Evolutionary conservation across 92 coral and sea anemone species (phyloP), one percentile per base, ranked within the genome.

Genomic region (Palythoa grandis): DNA sequence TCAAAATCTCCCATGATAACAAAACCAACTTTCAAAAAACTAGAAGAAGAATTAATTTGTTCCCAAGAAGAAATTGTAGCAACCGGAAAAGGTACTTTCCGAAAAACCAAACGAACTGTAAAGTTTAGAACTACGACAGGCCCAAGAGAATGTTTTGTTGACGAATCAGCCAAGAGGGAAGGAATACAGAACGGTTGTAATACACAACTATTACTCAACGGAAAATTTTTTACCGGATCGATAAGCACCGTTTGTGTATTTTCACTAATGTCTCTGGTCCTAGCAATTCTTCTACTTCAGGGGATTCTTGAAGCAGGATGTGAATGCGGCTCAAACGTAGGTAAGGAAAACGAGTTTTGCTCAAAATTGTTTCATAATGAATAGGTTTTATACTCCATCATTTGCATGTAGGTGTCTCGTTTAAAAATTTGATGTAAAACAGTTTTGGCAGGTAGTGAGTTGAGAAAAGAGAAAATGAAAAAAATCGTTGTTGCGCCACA

Each of bases 41-140:
- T 80, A 47, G 85, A 80, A 57, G 63, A 56, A 54, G 82, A 80
- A 13, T 73, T 73, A 11, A 11, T 65, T 68, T 65, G 85, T 80
- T 80, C 85, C 6, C 74, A 66, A 35, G 72, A 80, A 63, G 74
- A 80, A 80, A 80, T 80, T 29, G 63, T 80, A 38, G 12, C 85
- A 40, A 80, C 85, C 12, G 38, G 65, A 80, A 80, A 80, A 39
- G 85, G 85, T 14, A 40, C 73, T n/a, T n/a, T 66, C 12, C 48
- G 85, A 40, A 80, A 80, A 66, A 80, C 85, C 15, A 68, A 47
- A 67, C 48, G 85, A 48, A 80, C 85, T 5, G 85, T 80, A 6
- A 67, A 80, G 25, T 73, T 80, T 4, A 80, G 74, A 7, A 47
- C 58, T 7, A 76, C 82, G 9, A 13, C 52, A 5, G 66, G 66